Evolutionary conservation across 2,797 vertebrate genomes (phyloP), one percentile per base, ranked within the genome.

Genomic region (Salmo trutta): DNA sequence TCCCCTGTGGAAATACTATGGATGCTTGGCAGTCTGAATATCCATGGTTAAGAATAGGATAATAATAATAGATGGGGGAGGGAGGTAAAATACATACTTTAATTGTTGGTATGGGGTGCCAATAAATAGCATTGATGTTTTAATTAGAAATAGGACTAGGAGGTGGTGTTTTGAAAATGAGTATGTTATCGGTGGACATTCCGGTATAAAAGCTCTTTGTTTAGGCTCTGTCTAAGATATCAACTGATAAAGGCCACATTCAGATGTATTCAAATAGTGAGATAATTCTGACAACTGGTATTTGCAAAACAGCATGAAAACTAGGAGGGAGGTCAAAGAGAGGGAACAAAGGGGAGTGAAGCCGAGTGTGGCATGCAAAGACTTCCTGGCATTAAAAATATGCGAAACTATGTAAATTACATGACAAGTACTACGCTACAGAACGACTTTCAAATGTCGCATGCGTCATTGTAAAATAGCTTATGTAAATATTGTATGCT

Each of bases 1-100:
- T 77, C 65, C 69, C 52, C 73, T 62, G 71, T 71, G 71, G 29
- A 72, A 80, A 80, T 19, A 64, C 53, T 21, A 67, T 53, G 7
- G 78, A 7, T 10, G 19, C 41, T 66, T 53, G 41, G 12, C 41
- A 29, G 82, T 2, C 73, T 52, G 66, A 56, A 68, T 70, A 8
- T 19, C 62, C 41, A 47, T 66, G 71, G 67, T 5, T 6, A 70
- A 79, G 29, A 78, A 64, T 4, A 31, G 41, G 47, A 77, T n/a
- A 29, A 81, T 74, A 3, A 19, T 2, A 77, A 52, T 33, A 76
- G 10, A 47, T 47, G 10, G 53, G 21, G 15, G 15, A 72, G 68
- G 15, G 2, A 14, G 15, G 16, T 31, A 31, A 17, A 24, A 29
- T 6, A 5, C 65, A 67, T 19, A 19, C 56, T 59, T 59, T 59